Base-by-base conservation (phyloP, 2,888 invertebrate species). In the Orchesella flavescens region DNA sequence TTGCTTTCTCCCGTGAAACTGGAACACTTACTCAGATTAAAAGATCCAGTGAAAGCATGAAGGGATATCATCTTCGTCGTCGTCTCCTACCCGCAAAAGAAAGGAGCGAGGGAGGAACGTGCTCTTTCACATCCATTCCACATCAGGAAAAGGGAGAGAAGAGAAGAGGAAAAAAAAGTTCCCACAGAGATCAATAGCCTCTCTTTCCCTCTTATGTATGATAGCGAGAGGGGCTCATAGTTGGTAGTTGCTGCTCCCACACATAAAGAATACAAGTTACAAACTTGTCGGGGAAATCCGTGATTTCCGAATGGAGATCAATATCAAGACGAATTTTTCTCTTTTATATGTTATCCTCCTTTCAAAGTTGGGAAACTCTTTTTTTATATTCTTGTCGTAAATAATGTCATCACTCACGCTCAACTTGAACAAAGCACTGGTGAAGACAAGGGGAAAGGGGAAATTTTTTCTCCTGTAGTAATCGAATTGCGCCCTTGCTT, bases 291-390 rank as follows among this genome's bases (percentile, higher is more conserved):
- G 83, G 78, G 74, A 77, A 68, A 83, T 78, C 83, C 83, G 83
- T 83, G 77, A 83, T 83, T 83, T 83, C 83, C 83, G 83, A 83
- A 83, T 77, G 24, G n/a, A 66, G 77, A 83, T 83, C 83, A 83
- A 83, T 83, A 83, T 74, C 74, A 44, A 21, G 17, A 69, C 21
- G 53, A 7, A 49, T 49, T 49, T 49, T 49, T n/a, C 44, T 44
- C 12, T 44, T 12, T 44, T 44, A 9, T 44, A 44, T 44, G 44
- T 44, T 49, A 34, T 46, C 44, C 15, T 43, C 21, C n/a, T n/a
- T n/a, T n/a, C 19, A 13, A 15, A 61, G 46, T 17, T 19, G 43
- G 68, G 63, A 24, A 65, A 65, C 13, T 34, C 34, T 34, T 49
- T 49, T 49, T 49, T 59, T 59, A 17, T 49, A 57, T 43, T 72